Conservation (phyloP, 2,797 vertebrate genomes). For the Trachurus trachurus region DNA sequence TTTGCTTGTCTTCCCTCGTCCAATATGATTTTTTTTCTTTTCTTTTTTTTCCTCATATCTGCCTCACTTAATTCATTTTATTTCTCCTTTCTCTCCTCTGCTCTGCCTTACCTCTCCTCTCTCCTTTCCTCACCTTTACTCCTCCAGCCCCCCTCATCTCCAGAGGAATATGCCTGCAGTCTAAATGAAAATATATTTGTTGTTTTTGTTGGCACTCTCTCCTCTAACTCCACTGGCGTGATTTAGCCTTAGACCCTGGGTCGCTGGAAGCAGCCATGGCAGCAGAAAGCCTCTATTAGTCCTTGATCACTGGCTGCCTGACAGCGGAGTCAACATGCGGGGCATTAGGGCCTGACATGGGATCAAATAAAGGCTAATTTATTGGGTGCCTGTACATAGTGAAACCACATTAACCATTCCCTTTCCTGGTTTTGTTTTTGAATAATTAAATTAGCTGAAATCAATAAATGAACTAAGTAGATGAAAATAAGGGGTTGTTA, state of each 20-base stretch:
- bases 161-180: slow-evolving; percentile 72
- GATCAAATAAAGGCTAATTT: slow-evolving; percentile 84
- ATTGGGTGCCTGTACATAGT: slow-evolving; percentile 70
- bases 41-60: slow-evolving; percentile 28
- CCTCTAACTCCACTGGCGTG: slow-evolving; percentile 69
- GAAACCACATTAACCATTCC: slow-evolving; percentile 71
- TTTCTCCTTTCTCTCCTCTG: slow-evolving; percentile 43
- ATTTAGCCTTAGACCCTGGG: slow-evolving; percentile 69
- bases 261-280: slow-evolving; percentile 72
- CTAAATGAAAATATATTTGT: slow-evolving; percentile 84
- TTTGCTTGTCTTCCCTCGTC: slow-evolving; percentile 29
- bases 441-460: slow-evolving; percentile 53
- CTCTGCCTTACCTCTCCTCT: slow-evolving; percentile 57
- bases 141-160: slow-evolving; percentile 50
- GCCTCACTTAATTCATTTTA: slow-evolving; percentile 46
- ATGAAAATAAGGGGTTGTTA: not conserved
- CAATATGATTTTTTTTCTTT: not conserved
- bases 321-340: slow-evolving; percentile 81
- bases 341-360: slow-evolving; percentile 77
- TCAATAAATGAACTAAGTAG: slow-evolving; percentile 9
- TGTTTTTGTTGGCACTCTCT: slow-evolving; percentile 77
- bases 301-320: slow-evolving; percentile 81
- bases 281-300: slow-evolving; percentile 81
- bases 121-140: slow-evolving; percentile 64
- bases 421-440: slow-evolving; percentile 43